Percentiles rank a stretch among this genome's conserved stretches.
Conservation (phyloP, 2,797 vertebrate species). For the Leucoraja ocellata region DNA sequence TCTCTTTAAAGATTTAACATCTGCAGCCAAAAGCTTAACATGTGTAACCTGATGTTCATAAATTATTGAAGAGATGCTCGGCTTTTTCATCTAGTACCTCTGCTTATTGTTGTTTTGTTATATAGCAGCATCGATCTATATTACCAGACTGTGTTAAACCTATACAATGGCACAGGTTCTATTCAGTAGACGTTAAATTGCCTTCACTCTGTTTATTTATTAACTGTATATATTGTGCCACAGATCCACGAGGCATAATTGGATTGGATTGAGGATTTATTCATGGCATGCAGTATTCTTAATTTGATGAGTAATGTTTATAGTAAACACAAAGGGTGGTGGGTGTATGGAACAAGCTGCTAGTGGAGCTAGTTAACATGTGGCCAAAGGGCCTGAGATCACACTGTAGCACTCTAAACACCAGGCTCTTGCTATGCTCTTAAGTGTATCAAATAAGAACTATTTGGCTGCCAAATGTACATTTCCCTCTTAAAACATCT, state of each 20-base stretch:
- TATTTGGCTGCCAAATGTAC: neutral
- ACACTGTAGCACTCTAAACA: neutral
- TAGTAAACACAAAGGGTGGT: neutral
- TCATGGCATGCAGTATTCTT: neutral
- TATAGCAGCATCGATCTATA: neutral
- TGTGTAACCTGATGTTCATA: neutral
- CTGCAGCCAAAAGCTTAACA: neutral
- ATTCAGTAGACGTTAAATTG: neutral
- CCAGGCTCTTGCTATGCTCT: neutral
- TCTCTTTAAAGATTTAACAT: slow-evolving; percentile 26
- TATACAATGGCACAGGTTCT: neutral
- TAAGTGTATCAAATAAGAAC: neutral
- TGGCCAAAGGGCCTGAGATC: too few relatives aligned
- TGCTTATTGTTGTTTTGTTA: neutral
- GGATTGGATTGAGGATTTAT: too few relatives aligned
- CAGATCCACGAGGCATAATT: neutral
- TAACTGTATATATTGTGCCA: neutral
- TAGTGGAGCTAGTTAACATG: too few relatives aligned
- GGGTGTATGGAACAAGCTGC: too few relatives aligned
- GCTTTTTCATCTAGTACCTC: neutral
- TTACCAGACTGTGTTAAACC: neutral
- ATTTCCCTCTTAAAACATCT: neutral
- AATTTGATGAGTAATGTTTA: neutral
- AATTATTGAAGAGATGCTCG: neutral
- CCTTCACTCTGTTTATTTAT: neutral